Evolutionary conservation across 2,888 invertebrate genomes (phyloP), one percentile per base, ranked within the genome.

Genomic region (Balanococcus diminutus): DNA sequence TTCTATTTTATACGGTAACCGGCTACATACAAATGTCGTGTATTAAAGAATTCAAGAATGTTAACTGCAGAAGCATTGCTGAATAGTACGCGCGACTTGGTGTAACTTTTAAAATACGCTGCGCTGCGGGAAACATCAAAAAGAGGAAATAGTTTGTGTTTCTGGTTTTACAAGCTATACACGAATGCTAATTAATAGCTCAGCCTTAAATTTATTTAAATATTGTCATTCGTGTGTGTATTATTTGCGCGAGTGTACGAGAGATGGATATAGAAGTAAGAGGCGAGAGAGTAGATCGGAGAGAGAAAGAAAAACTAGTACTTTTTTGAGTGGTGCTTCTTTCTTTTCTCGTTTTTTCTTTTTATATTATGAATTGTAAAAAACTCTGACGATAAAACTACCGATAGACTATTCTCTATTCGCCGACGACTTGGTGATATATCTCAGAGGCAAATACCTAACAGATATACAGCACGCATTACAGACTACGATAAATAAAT

Each of bases 121-220:
- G 61, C 61, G 28, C 61, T 67, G 61, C 61, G 61, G 61, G 28
- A 67, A 67, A 67, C 61, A 67, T 67, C 61, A 67, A 67, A 67
- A 67, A 75, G 32, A 75, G 75, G 75, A 75, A 75, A 75, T 32
- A 32, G 75, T 75, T 75, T 32, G 75, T 75, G 32, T 75, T 75
- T 75, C 75, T 75, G 75, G 75, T 75, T 75, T 32, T 75, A 75
- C 75, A 32, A 75, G 75, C 75, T 75, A 36, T 32, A 75, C 67
- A 67, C 75, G 75, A 75, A 75, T 75, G 75, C 75, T 75, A 75
- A 75, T 75, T 75, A 75, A 75, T 75, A 75, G 75, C 32, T 75
- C 75, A 75, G 32, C 75, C 32, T 75, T 75, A 32, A 75, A 75
- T 75, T 75, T 75, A 75, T 75, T 75, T 75, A 75, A 75, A 75